phyloP scores from a whole-genome alignment of 2,797 vertebrate species.

The Helarctos malayanus region DNA sequence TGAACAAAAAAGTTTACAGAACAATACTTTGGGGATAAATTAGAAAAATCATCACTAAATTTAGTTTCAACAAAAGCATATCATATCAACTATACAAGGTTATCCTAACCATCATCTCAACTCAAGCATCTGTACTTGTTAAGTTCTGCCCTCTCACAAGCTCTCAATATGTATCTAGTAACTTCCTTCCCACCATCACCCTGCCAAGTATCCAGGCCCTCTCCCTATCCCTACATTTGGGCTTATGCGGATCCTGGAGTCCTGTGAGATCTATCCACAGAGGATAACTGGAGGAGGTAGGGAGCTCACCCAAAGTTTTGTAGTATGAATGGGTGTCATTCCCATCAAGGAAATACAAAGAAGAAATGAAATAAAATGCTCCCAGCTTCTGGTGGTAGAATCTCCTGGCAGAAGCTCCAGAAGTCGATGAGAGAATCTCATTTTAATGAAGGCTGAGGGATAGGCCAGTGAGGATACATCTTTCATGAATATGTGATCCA shows the following conservation, averaged over 20 bases:
- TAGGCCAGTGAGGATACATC: not conserved
- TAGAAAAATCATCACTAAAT: not conserved
- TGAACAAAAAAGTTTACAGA: conserved; percentile 8
- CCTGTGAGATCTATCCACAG: not conserved
- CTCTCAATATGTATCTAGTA: not conserved
- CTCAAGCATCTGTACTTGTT: not conserved
- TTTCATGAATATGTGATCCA: not conserved
- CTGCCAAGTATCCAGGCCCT: not conserved
- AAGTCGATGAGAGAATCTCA: not conserved
- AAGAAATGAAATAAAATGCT: not conserved
- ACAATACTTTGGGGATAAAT: not conserved
- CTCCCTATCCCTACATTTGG: not conserved
- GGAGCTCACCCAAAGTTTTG: not conserved
- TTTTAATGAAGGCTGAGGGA: not conserved
- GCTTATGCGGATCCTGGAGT: not conserved
- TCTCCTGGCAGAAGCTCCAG: not conserved
- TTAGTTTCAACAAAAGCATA: not conserved
- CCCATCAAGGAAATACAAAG: not conserved
- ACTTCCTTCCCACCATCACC: not conserved
- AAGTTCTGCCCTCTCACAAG: not conserved
- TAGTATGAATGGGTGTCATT: not conserved
- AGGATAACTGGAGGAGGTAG: not conserved
- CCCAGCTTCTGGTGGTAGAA: not conserved
- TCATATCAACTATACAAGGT: not conserved
- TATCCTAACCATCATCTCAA: not conserved